Evolutionary conservation across 2,797 vertebrate species (phyloP).

Genomic region (Huso huso): DNA sequence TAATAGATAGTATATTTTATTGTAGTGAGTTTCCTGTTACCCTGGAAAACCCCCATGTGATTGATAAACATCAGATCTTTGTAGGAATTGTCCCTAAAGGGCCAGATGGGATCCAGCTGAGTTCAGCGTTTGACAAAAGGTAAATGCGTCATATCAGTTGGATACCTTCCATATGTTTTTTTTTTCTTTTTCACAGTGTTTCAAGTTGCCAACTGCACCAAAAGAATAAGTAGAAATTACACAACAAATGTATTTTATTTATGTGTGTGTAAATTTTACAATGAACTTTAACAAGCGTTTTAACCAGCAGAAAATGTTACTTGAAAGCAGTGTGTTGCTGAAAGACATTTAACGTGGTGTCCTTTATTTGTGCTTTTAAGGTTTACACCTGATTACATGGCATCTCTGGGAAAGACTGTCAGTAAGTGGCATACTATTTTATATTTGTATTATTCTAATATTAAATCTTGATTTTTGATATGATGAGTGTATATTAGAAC

Average conservation of each 20-base stretch:
- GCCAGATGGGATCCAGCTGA: slow-evolving; percentile 71
- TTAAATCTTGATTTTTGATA: background rate
- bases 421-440: slow-evolving; percentile 58
- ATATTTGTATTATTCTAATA: background rate
- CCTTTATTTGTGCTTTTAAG: slow-evolving; percentile 31
- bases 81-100: slow-evolving; percentile 80
- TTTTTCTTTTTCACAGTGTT: slow-evolving; percentile 10
- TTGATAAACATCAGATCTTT: slow-evolving; percentile 83
- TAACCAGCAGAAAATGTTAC: too few relatives aligned
- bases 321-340: too few relatives aligned
- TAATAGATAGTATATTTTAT: too few relatives aligned
- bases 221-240: too few relatives aligned
- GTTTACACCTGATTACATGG: slow-evolving; percentile 73
- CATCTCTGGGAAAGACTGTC: slow-evolving; percentile 84
- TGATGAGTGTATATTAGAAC: too few relatives aligned
- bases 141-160: slow-evolving; percentile 29
- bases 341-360: slow-evolving; percentile 14
- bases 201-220: slow-evolving; percentile 39
- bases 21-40: slow-evolving; percentile 74
- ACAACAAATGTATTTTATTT: too few relatives aligned
- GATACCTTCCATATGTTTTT: background rate
- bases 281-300: too few relatives aligned
- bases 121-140: slow-evolving; percentile 82
- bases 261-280: too few relatives aligned
- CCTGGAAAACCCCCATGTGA: slow-evolving; percentile 89